Evolutionary conservation across 1,140 invertebrate species (phyloP), one percentile per base, ranked within the genome.

Genomic region (Pseudomyrmex gracilis): DNA sequence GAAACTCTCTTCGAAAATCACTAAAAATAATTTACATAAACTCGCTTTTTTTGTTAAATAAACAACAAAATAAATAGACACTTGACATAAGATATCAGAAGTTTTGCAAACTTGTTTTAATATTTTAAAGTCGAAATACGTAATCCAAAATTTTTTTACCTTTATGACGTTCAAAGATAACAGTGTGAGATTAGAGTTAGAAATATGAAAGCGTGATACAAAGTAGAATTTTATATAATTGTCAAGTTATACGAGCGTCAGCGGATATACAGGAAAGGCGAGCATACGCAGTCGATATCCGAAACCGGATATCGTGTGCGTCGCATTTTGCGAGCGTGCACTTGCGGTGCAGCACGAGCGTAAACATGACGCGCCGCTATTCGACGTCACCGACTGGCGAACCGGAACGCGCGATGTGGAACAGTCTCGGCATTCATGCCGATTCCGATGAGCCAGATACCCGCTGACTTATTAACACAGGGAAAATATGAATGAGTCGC

Each of bases 351-450:
- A 51, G 64, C 57, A 84, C 53, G 66, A 71, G 68, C 34, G 85
- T 70, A 73, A 77, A 78, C 61, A 51, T 78, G 86, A 80, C 85
- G 49, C 47, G 45, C 17, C 74, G 63, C 66, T 76, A 74, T 76
- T 83, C 64, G 87, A 78, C 80, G 71, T 80, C 68, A 53, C 47
- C 87, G 67, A 45, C 66, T 77, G 77, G 43, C 70, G 61, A 71
- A 60, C 45, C 22, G 67, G 82, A 60, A 53, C 74, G 73, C 63
- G 64, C 64, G 80, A 83, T 61, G 71, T 67, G 66, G 57, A 84
- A 88, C 86, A 88, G 63, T 74, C 51, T 15, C 2, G 47, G 86
- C 85, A 88, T 88, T 89, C 86, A 87, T 83, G 24, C n/a, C 73
- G 49, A 78, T 74, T 55, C 49, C 78, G 73, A 53, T 70, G 53